phyloP scores from a whole-genome alignment of 2,113 vertebrate species.

The Plotosus lineatus region DNA sequence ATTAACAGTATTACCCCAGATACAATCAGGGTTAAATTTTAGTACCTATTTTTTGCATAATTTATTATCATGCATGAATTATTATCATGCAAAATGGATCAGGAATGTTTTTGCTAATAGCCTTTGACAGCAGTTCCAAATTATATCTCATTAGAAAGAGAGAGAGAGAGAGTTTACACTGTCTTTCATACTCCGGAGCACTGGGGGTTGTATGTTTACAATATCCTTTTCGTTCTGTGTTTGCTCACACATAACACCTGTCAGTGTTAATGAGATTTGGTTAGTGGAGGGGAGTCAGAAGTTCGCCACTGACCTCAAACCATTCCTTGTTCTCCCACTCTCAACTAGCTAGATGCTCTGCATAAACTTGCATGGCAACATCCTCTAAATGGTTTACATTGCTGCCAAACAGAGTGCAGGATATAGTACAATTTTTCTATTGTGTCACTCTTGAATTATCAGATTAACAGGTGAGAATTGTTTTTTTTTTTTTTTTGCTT shows the following conservation, averaged over 20 bases:
- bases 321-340: constrained; percentile 38
- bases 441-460: constrained; percentile 44
- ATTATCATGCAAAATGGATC: constrained; percentile 11
- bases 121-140: constrained; percentile 40
- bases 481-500: too few species aligned
- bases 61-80: too few species aligned
- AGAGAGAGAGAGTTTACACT: constrained; percentile 50
- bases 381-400: background rate
- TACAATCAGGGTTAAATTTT: background rate
- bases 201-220: constrained; percentile 41
- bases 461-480: background rate
- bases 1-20: too few species aligned
- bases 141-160: constrained; percentile 34
- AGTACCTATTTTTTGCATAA: background rate
- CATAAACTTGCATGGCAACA: constrained; percentile 17
- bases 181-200: constrained; percentile 24
- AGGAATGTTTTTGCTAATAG: constrained; percentile 33
- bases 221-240: constrained; percentile 45
- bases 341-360: constrained; percentile 29
- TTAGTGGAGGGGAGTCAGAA: constrained; percentile 44
- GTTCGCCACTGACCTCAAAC: constrained; percentile 31
- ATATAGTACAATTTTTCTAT: background rate
- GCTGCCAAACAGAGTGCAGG: background rate
- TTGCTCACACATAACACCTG: constrained; percentile 44
- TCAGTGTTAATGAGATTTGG: constrained; percentile 48